phyloP scores from a whole-genome alignment of 2,113 vertebrate genomes.

The Lates calcarifer region DNA sequence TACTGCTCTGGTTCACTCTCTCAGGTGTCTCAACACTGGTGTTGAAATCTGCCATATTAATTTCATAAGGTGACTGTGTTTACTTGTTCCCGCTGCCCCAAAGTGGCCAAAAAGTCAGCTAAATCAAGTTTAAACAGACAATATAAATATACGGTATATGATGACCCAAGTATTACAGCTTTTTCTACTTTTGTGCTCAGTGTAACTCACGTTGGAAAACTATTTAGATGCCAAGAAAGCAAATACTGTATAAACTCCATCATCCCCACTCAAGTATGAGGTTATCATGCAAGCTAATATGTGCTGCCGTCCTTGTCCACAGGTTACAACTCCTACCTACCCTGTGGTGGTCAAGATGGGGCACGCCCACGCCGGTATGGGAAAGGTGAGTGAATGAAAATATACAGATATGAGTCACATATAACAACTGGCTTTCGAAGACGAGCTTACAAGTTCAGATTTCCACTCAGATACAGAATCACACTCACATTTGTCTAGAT shows the following conservation, averaged over 20 bases:
- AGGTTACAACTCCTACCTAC: constrained; percentile 89
- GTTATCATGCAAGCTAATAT: not conserved
- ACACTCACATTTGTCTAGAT: not conserved
- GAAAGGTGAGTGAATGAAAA: constrained; percentile 87
- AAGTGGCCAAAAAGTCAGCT: not conserved
- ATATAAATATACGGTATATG: not conserved
- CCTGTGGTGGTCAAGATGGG: constrained; percentile 96
- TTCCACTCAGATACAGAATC: not conserved
- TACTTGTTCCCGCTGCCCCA: not conserved
- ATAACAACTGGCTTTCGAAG: not conserved
- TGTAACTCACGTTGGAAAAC: not conserved
- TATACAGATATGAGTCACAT: not conserved
- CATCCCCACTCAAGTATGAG: not conserved
- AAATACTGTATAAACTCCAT: not conserved
- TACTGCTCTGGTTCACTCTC: not conserved
- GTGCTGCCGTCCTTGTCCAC: constrained; percentile 65
- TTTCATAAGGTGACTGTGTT: too few species aligned
- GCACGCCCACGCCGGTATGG: constrained; percentile 95
- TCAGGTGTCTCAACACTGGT: not conserved
- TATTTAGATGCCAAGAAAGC: not conserved
- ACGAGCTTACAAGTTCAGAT: not conserved
- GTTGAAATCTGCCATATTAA: too few species aligned
- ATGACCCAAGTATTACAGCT: not conserved
- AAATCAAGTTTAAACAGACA: not conserved
- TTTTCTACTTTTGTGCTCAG: not conserved